Base-by-base conservation (phyloP, 2,113 vertebrate species). In the Cyphomyrus discorhynchus region DNA sequence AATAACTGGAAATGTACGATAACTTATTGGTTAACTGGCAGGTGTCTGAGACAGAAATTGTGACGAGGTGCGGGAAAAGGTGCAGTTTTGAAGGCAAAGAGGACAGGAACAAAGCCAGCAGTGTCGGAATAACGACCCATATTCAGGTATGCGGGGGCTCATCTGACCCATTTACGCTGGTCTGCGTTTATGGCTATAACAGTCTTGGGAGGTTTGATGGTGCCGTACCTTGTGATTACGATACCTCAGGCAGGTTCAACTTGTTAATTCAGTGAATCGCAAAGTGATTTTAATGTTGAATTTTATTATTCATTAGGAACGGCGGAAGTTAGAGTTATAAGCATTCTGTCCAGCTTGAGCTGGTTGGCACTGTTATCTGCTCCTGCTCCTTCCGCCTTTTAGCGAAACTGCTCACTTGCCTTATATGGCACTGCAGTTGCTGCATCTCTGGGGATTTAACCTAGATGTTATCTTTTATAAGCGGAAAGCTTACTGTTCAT, bases 341-440 rank as follows among this genome's bases (percentile, higher is more conserved):
- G 62, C 62, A 70, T 13, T 70, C n/a, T 31, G 62, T 31, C n/a
- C 27, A 70, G 62, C 62, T 66, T 27, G 9, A 11, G n/a, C 27
- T 70, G 9, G 62, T 70, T 70, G 9, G 9, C n/a, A 31, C 10
- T 11, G n/a, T 27, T 70, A 70, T 31, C 62, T 31, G 62, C n/a
- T 31, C 10, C 1, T 13, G 62, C 62, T 31, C 62, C 10, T 31
- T 31, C 27, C 3, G 62, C 62, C 62, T 31, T 31, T 70, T 70
- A 31, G 62, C 27, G 3, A 31, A 70, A 70, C n/a, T 46, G 17
- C 80, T 83, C 80, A 42, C 58, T 35, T 62, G 53, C 52, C 31
- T 88, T 88, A 62, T 52, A 86, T 50, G 46, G 46, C 21, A 86
- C 47, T 86, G 46, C 83, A 86, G 83, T 86, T 86, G 42, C 46